Evolutionary conservation across 1,140 invertebrate species (phyloP), one percentile per base, ranked within the genome.

Genomic region (Drosophila serrata): DNA sequence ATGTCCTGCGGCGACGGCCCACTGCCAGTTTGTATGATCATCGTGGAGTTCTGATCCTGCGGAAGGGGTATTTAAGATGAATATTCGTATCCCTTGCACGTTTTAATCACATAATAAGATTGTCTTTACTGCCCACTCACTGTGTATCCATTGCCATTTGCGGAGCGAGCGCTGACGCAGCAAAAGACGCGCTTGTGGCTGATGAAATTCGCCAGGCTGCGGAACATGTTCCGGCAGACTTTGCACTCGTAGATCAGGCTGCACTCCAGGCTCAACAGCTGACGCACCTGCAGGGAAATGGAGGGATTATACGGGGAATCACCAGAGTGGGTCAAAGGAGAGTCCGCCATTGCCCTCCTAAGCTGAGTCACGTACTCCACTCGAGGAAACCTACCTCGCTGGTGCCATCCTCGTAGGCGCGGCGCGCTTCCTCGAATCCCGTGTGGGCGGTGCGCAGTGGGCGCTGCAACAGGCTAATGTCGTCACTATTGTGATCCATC

Each of bases 161-260:
- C 81, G 40, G 55, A 58, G 8, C 80, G 84, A 11, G 85, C 73
- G 35, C 84, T 88, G 31, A 80, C 59, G 53, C 84, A 94, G 86
- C 97, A 98, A 82, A 96, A 98, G 37, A 95, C 94, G 59, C 97
- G 93, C 92, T 98, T 98, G 82, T 98, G 97, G 43, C 96, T 96
- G 69, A 98, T 94, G 84, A 98, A 97, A 93, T 98, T 97, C 1
- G 95, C 95, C 63, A 98, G 93, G 84, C 96, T 96, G 81, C 97
- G 94, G 92, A 97, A 98, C 79, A 98, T 94, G 91, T 95, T 97
- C n/a, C 95, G 93, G 91, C 97, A 98, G 29, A 97, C 94, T 92
- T 95, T 95, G 92, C 97, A 98, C 92, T 98, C 97, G 88, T 97
- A 96, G 77, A 98, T 95, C 45, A 97, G 91, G 90, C 97, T 96